Percentiles rank a stretch among this genome's conserved stretches.
Conservation (phyloP, 2,113 vertebrate species). For the Chunga burmeisteri region DNA sequence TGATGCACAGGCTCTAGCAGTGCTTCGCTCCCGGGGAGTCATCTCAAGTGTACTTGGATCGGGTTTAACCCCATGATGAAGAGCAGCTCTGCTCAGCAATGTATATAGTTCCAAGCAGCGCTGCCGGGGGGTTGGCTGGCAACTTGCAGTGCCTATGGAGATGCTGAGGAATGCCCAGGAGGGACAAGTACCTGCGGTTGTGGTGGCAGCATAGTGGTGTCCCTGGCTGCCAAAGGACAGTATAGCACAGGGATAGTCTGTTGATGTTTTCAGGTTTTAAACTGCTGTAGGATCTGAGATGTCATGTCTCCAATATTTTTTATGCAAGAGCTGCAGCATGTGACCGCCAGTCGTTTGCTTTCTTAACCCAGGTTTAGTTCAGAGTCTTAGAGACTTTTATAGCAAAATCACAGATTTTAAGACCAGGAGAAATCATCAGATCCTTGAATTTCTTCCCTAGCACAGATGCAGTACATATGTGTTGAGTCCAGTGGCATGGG, state of each 20-base stretch:
- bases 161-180: neutral
- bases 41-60: neutral
- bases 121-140: neutral
- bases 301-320: neutral
- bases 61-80: neutral
- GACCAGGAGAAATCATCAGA: neutral
- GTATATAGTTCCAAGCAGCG: neutral
- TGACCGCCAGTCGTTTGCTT: neutral
- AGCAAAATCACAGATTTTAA: neutral
- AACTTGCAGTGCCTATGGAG: neutral
- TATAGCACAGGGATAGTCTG: neutral
- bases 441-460: neutral
- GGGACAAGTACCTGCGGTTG: neutral
- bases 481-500: neutral
- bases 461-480: neutral
- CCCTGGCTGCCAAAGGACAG: neutral
- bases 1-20: neutral
- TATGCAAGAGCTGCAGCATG: neutral
- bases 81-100: neutral
- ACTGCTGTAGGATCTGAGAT: neutral
- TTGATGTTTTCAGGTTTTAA: neutral
- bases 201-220: neutral
- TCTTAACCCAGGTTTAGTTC: neutral
- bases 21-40: neutral
- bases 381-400: neutral